These are phyloP conservation scores for Trinorchestia longiramus DNA, from an alignment of 1,140 invertebrate genomes.

Conservation along the genomic window DNA sequence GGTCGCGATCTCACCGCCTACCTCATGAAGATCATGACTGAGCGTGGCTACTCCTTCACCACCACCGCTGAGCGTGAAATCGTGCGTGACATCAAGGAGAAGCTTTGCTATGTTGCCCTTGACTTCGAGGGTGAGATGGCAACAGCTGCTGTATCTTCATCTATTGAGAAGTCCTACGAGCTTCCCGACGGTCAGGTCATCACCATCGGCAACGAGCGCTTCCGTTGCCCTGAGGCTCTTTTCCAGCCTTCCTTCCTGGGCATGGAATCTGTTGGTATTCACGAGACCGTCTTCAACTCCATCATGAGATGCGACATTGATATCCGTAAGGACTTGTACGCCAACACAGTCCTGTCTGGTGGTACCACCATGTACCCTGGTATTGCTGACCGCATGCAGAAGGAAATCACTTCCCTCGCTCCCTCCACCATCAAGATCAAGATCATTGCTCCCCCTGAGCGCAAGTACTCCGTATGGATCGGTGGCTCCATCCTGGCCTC, in stretches of 20 bases:
- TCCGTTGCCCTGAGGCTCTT: conserved; percentile 74
- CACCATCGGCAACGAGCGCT: conserved; percentile 79
- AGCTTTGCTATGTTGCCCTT: no score
- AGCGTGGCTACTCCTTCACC: conserved; percentile 75
- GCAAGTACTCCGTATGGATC: no score
- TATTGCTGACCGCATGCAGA: conserved; percentile 75
- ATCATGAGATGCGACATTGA: no score
- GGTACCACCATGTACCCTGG: conserved; percentile 78
- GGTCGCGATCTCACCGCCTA: conserved; percentile 91
- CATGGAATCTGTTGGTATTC: no score
- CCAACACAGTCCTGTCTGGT: conserved; percentile 76
- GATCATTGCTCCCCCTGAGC: no score
- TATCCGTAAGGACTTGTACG: no score
- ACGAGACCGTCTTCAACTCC: no score
- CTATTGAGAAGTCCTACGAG: conserved; percentile 90
- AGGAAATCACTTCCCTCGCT: conserved; percentile 75
- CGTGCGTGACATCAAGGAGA: no score
- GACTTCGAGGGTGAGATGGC: conserved; percentile 66
- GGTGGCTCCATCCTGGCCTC: no score
- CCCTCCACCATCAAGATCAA: conserved; percentile 77
- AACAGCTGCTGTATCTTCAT: conserved; percentile 74
- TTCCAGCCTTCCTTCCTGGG: no score
- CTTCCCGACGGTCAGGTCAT: conserved; percentile 87
- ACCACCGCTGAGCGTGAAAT: conserved; percentile 86
- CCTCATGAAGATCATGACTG: conserved; percentile 91